Percentiles rank a stretch among this genome's conserved stretches.
Evolutionary conservation across 2,797 vertebrate species (phyloP).

Genomic region (Xenopus petersii): DNA sequence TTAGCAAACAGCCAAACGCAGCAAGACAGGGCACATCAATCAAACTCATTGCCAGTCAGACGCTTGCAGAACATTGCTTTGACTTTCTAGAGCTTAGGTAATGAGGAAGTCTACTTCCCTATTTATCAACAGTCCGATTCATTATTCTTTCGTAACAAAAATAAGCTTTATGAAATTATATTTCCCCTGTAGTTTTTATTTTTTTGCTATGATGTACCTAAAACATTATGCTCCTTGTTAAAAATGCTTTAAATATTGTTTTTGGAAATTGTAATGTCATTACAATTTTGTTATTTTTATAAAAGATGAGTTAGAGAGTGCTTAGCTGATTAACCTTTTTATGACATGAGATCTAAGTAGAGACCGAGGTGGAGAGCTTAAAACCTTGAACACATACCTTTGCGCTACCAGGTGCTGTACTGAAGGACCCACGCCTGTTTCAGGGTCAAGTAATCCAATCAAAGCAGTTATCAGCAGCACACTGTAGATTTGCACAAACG

Average conservation of each 20-base stretch:
- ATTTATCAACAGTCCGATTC: constrained; percentile 34
- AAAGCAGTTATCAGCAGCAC: too few relatives aligned
- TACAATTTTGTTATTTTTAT: neutral
- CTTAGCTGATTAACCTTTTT: too few relatives aligned
- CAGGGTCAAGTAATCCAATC: too few relatives aligned
- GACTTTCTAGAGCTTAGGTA: constrained; percentile 38
- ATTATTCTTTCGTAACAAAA: constrained; percentile 32
- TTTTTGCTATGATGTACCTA: neutral
- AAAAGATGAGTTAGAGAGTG: too few relatives aligned
- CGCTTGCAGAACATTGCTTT: constrained; percentile 37
- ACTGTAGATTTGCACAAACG: too few relatives aligned
- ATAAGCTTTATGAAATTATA: neutral
- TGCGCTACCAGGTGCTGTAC: too few relatives aligned
- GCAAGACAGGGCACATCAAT: constrained; percentile 46
- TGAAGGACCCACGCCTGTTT: too few relatives aligned
- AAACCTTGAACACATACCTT: too few relatives aligned
- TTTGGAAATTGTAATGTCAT: neutral
- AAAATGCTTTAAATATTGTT: neutral
- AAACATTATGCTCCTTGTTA: neutral
- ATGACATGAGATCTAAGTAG: neutral
- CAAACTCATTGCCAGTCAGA: constrained; percentile 40
- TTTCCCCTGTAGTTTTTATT: constrained; percentile 17
- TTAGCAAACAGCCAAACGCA: constrained; percentile 47
- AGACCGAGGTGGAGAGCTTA: too few relatives aligned
- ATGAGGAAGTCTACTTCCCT: constrained; percentile 35